A percentile compares a stretch with the other conserved stretches of the same genome.
phyloP scores from a whole-genome alignment of 2,888 invertebrate species.

The Scaptomyza caliginosa region DNA sequence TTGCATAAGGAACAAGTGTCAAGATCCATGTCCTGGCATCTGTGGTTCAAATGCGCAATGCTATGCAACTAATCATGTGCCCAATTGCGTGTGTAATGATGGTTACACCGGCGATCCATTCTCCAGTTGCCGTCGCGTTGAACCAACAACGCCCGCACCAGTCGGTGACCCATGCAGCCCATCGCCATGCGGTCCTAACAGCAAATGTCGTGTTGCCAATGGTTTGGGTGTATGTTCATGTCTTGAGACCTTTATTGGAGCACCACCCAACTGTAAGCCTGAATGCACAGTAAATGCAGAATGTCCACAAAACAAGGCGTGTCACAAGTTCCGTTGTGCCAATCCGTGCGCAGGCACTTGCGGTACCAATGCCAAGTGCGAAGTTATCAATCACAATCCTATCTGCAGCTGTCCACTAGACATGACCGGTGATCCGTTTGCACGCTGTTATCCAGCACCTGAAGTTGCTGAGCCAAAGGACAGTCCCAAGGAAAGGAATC shows the following conservation, averaged over 20 bases:
- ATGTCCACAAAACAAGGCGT: constrained; percentile 91
- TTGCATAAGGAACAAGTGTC: constrained; percentile 92
- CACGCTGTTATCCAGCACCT: constrained; percentile 87
- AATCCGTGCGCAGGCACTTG: constrained; percentile 94
- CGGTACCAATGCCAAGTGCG: constrained; percentile 90
- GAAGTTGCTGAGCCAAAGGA: constrained; percentile 67
- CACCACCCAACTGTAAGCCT: constrained; percentile 92
- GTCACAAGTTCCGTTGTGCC: constrained; percentile 91
- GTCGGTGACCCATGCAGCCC: constrained; percentile 87
- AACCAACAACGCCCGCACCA: constrained; percentile 69
- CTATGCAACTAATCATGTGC: constrained; percentile 92
- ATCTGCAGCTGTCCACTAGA: constrained; percentile 90
- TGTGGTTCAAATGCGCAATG: constrained; percentile 94
- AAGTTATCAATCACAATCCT: constrained; percentile 92
- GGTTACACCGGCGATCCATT: constrained; percentile 91
- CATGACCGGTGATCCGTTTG: constrained; percentile 92
- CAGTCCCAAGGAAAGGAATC: constrained; percentile 83
- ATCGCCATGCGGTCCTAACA: constrained; percentile 92
- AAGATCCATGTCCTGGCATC: constrained; percentile 93
- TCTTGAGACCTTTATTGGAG: constrained; percentile 88
- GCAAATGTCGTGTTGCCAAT: constrained; percentile 90
- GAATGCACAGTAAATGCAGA: constrained; percentile 93
- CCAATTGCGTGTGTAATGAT: constrained; percentile 91
- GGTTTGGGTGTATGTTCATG: constrained; percentile 92
- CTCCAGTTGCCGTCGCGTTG: constrained; percentile 84